These are phyloP conservation scores for Andricus curvator DNA, from an alignment of 2,888 invertebrate species.

Conservation along the genomic window DNA sequence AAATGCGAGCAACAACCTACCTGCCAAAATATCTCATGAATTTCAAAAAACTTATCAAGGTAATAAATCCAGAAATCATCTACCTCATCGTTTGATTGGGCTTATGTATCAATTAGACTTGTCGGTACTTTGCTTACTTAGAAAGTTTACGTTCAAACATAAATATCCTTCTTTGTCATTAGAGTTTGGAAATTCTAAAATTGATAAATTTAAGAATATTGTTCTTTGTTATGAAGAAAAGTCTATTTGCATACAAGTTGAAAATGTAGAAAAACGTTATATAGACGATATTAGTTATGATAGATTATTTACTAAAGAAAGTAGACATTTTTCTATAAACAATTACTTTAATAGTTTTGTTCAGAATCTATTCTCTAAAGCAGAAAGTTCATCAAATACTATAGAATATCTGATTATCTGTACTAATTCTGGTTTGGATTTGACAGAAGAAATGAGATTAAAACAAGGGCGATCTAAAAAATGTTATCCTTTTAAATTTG, in stretches of 20 bases:
- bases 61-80: conserved; percentile 50
- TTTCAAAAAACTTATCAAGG: neutral
- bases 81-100: conserved; percentile 59
- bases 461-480: conserved; percentile 48
- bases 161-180: conserved; percentile 64
- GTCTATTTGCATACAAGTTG: conserved; percentile 61
- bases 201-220: conserved; percentile 51
- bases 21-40: neutral
- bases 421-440: conserved; percentile 60
- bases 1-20: neutral
- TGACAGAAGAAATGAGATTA: conserved; percentile 58
- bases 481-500: conserved; percentile 45
- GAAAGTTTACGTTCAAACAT: conserved; percentile 57
- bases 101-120: conserved; percentile 64
- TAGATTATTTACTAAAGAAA: conserved; percentile 59
- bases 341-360: conserved; percentile 62
- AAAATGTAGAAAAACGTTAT: conserved; percentile 60
- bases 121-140: conserved; percentile 60
- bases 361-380: conserved; percentile 51
- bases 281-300: conserved; percentile 59
- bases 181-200: conserved; percentile 60
- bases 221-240: conserved; percentile 58
- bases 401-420: conserved; percentile 62
- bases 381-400: conserved; percentile 52
- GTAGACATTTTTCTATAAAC: conserved; percentile 57